Evolutionary conservation across 2,797 vertebrate species (phyloP), one percentile per base, ranked within the genome.

Genomic region (Oreonectes daqikongensis): DNA sequence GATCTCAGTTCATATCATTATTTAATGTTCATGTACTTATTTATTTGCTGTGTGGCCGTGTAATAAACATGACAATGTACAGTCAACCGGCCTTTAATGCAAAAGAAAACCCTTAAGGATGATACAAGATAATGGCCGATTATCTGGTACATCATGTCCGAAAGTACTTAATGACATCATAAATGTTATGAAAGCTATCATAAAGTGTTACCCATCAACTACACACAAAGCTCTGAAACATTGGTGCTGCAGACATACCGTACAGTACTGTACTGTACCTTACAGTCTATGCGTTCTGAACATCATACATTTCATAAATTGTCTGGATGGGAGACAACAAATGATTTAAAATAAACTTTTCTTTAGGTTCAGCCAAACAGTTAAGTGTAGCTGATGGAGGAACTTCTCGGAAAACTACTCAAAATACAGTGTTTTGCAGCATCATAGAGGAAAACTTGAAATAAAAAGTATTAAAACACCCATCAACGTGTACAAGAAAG

Each of bases 201-300:
- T 26, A 52, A 64, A 52, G 44, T 14, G 20, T 72, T 5, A 52
- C 42, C 30, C 42, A 64, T n/a, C 17, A 15, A 64, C n/a, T 64
- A 52, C 18, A 52, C 18, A 48, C 44, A 44, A n/a, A 59, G 40
- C 7, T 35, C 11, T 52, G 20, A 72, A 61, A 0, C 4, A 50
- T n/a, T 20, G 10, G 28, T 14, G 44, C n/a, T 46, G 12, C 48
- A 32, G 22, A 46, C 5, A 11, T 14, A 22, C 50, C 11, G 26
- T 59, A 18, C 5, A 59, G 7, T 17, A n/a, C n/a, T n/a, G n/a
- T n/a, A n/a, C n/a, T n/a, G n/a, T n/a, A n/a, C n/a, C n/a, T n/a
- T n/a, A n/a, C n/a, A n/a, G n/a, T n/a, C n/a, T n/a, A 32, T 55
- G 14, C 14, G 8, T 1, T 38, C 20, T 2, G 48, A 38, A 30